A percentile compares a stretch with the other conserved stretches of the same genome.
Evolutionary conservation across 2,113 vertebrate species (phyloP).

Genomic region (Amblyopsis rosae): DNA sequence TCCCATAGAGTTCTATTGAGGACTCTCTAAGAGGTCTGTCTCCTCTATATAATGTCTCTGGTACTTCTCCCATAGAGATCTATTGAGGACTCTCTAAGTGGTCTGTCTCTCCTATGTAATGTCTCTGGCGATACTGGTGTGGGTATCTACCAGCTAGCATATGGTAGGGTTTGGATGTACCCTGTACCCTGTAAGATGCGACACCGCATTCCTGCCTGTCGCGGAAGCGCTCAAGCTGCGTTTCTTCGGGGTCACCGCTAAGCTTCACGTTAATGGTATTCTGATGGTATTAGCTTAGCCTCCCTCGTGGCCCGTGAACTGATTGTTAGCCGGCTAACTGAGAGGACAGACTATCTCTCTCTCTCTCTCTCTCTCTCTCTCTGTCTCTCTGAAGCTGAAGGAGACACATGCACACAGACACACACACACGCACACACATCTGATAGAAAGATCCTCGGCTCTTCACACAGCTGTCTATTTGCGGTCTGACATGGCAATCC

Average conservation of each 20-base stretch:
- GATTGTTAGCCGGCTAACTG: conserved; percentile 4
- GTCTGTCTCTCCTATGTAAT: no score
- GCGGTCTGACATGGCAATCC: conserved; percentile 90
- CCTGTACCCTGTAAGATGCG: no score
- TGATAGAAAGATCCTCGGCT: conserved; percentile 98
- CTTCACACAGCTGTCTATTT: conserved; percentile 96
- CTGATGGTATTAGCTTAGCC: conserved; percentile 44
- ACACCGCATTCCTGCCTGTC: conserved; percentile 6
- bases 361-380: background rate
- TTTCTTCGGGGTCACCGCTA: conserved; percentile 39
- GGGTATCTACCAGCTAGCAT: no score
- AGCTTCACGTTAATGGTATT: conserved; percentile 63
- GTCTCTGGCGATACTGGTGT: no score
- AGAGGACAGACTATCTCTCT: conserved; percentile 3
- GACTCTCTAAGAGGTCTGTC: no score
- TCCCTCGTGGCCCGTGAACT: conserved; percentile 17
- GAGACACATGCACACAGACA: conserved; percentile 33
- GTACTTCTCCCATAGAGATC: no score
- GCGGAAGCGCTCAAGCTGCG: conserved; percentile 50
- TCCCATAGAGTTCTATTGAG: no score
- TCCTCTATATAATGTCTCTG: no score
- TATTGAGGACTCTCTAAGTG: no score
- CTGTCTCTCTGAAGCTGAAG: conserved; percentile 1
- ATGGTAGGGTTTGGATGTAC: no score
- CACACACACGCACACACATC: conserved; percentile 78